Evolutionary conservation across 2,113 vertebrate species (phyloP), one percentile per base, ranked within the genome.

Genomic region (Zosterops japonicus): DNA sequence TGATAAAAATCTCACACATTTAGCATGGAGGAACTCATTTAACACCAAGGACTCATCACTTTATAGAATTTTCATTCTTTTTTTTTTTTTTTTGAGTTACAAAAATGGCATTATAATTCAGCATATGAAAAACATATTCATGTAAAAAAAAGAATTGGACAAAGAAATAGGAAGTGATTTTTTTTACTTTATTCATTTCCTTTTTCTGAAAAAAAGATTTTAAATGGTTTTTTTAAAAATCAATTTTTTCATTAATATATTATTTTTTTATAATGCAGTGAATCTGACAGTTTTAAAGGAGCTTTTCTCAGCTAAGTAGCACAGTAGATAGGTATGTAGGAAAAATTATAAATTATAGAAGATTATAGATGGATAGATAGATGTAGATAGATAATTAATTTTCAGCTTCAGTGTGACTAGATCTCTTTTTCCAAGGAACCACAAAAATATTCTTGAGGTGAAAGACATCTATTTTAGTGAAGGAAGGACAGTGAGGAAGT

Each of bases 221-320:
- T 7, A 63, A 69, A 36, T n/a, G 11, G 0, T 36, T 13, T 87
- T 77, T 63, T 3, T 2, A 61, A 70, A 67, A 50, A 1, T 2
- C 3, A 13, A 9, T 18, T 24, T 1, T 53, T 78, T 50, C 20
- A 55, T 70, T 2, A 20, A 39, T 59, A 27, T 4, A 42, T 0
- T 56, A 35, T 68, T 83, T 83, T 86, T 69, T 5, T 41, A 18
- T 41, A 42, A 71, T 8, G 6, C 52, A 71, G 6, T n/a, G 28
- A 76, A 35, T 60, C 33, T 33, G 39, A 47, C 2, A 25, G 6
- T 20, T 42, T 74, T 64, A 49, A 74, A 67, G 39, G 6, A 63
- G 13, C 2, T 69, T 83, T 82, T 29, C 29, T 68, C 18, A 52
- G 11, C 21, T 64, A 81, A 52, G 23, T 52, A 56, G 4, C n/a